Conservation (phyloP, 2,113 vertebrate genomes). For the Apteryx mantelli region DNA sequence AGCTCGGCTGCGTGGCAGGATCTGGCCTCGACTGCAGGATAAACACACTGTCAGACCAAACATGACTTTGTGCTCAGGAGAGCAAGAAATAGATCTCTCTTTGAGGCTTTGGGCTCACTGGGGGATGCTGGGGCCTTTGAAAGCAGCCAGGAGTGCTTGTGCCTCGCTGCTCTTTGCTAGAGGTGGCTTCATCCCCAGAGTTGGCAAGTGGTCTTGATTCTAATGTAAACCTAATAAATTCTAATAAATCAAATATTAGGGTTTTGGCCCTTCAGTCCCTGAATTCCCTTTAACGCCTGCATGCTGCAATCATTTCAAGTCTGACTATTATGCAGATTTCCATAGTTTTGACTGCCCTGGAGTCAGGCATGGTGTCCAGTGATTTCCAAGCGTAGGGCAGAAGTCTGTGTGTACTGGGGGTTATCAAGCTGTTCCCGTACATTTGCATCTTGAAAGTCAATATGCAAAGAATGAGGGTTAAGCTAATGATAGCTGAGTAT, state of each 20-base stretch:
- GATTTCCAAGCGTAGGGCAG: not conserved
- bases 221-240: too few relatives aligned
- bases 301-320: not conserved
- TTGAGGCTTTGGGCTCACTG: too few relatives aligned
- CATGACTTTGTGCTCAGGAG: not conserved
- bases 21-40: not conserved
- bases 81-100: not conserved
- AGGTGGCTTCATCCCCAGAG: not conserved
- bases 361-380: fast-evolving
- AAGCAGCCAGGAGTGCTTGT: not conserved
- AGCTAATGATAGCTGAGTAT: not conserved
- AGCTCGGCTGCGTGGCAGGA: fast-evolving
- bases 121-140: too few relatives aligned
- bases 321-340: not conserved
- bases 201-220: not conserved
- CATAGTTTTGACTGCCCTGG: not conserved
- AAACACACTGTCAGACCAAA: not conserved
- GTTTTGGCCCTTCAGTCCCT: not conserved
- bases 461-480: not conserved
- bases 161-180: not conserved
- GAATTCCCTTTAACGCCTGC: not conserved
- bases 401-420: not conserved
- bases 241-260: not conserved
- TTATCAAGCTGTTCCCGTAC: not conserved
- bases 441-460: not conserved